Evolutionary conservation across 1,140 invertebrate species (phyloP).

Genomic region (Aphaenogaster rudis): DNA sequence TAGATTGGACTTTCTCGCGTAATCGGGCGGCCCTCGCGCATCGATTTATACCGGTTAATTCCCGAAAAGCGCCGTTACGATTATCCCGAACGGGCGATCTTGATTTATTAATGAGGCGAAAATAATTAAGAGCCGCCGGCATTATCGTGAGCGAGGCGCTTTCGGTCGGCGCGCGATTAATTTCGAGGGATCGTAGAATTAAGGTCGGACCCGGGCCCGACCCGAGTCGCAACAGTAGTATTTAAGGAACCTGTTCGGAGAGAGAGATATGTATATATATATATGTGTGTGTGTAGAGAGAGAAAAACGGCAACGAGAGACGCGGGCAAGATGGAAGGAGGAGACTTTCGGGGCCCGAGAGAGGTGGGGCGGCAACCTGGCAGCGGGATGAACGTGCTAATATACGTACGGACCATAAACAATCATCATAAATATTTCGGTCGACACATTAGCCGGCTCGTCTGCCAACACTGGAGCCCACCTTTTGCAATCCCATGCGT

Average conservation of each 20-base stretch:
- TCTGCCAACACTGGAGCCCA: constrained; percentile 81
- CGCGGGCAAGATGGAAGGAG: constrained; percentile 5
- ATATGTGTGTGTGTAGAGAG: neutral
- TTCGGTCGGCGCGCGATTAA: constrained; percentile 55
- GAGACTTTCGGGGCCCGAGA: neutral
- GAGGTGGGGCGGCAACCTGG: constrained; percentile 53
- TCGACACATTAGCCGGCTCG: constrained; percentile 84
- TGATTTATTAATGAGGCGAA: constrained; percentile 75
- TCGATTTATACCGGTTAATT: constrained; percentile 55
- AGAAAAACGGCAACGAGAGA: neutral
- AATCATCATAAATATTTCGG: constrained; percentile 86
- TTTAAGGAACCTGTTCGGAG: constrained; percentile 71
- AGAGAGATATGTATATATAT: constrained; percentile 5
- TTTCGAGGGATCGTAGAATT: constrained; percentile 62
- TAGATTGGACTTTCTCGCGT: constrained; percentile 45
- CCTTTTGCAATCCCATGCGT: constrained; percentile 71
- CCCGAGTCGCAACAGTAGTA: constrained; percentile 57
- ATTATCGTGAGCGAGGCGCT: constrained; percentile 56
- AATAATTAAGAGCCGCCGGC: constrained; percentile 71
- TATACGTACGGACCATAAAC: constrained; percentile 85
- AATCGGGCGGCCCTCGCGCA: constrained; percentile 39
- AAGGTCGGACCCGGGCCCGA: constrained; percentile 53
- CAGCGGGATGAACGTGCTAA: constrained; percentile 82
- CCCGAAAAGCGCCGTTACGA: constrained; percentile 51
- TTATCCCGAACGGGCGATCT: constrained; percentile 22